Evolutionary conservation across 2,888 invertebrate species (phyloP), one percentile per base, ranked within the genome.

Genomic region (Parapristionchus giblindavisi): DNA sequence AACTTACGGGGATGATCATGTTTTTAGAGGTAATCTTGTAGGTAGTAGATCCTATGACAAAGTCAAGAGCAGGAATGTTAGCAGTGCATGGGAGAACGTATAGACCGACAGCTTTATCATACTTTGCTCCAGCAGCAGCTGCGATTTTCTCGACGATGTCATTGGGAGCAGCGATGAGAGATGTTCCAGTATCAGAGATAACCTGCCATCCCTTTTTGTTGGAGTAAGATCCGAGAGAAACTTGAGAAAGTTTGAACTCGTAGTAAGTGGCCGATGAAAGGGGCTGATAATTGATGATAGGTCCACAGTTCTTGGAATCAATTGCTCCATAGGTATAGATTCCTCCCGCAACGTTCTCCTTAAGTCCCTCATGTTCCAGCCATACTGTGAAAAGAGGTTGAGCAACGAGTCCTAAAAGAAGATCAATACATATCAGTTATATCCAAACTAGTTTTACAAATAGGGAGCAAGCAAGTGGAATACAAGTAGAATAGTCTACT

Each of bases 291-390:
- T 78, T 80, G 65, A 81, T 77, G 61, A 81, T 63, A 3, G 77
- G 40, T 66, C 80, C 81, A 76, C 84, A 84, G 79, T 83, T 81
- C 75, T 79, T 79, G 60, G 78, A 82, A 21, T 91, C 89, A 4
- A 72, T 34, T 54, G 79, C 83, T 77, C 84, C 84, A 71, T 82
- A 84, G 74, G 84, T 84, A 81, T 81, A 83, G 75, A 81, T 77
- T 56, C 84, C 83, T 54, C 82, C 84, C 60, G 73, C 74, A 52
- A 78, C 83, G 74, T 77, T 79, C 60, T 80, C 78, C 32, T 74
- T 48, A 58, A 68, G 38, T 34, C 83, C 81, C 76, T 81, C 77
- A 75, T 82, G 80, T 80, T 82, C 79, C 32, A 84, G 78, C 77
- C 78, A 84, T 72, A 83, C 84, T 60, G 81, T 80, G 79, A 84